Conservation (phyloP, 2,113 vertebrate genomes). For the Xenus cinereus region DNA sequence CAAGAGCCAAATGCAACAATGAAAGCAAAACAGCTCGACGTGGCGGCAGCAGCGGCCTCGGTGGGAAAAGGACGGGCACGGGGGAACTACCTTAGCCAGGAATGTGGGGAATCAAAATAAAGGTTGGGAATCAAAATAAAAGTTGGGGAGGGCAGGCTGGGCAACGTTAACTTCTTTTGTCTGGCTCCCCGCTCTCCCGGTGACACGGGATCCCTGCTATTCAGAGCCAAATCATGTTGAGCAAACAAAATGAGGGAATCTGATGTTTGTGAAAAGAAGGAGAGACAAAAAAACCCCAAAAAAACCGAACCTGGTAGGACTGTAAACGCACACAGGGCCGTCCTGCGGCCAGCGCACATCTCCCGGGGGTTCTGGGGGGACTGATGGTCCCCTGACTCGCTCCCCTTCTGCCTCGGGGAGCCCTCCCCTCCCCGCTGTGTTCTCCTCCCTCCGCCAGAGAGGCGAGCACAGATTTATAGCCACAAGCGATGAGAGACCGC, state of each 20-base stretch:
- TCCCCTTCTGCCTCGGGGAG: background rate
- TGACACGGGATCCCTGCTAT: constrained; percentile 4
- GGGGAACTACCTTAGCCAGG: background rate
- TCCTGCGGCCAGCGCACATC: background rate
- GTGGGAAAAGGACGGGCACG: background rate
- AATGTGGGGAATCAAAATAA: background rate
- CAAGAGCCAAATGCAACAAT: background rate
- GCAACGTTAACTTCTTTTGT: constrained; percentile 18
- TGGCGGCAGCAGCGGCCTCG: background rate
- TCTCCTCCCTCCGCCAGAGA: background rate
- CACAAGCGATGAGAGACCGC: background rate
- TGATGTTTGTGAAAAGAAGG: background rate
- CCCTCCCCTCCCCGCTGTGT: background rate
- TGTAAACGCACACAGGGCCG: background rate
- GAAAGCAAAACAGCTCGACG: background rate
- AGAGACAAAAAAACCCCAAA: background rate
- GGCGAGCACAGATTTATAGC: background rate
- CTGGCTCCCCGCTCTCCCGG: background rate
- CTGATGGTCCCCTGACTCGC: background rate
- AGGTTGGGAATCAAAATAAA: background rate
- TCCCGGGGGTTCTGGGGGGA: background rate
- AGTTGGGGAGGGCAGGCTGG: background rate
- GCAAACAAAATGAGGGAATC: constrained; percentile 24
- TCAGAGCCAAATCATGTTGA: constrained; percentile 39
- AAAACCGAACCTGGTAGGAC: background rate